Base-by-base conservation (phyloP, 2,797 vertebrate species). In the Parotocinclus haroldoi region DNA sequence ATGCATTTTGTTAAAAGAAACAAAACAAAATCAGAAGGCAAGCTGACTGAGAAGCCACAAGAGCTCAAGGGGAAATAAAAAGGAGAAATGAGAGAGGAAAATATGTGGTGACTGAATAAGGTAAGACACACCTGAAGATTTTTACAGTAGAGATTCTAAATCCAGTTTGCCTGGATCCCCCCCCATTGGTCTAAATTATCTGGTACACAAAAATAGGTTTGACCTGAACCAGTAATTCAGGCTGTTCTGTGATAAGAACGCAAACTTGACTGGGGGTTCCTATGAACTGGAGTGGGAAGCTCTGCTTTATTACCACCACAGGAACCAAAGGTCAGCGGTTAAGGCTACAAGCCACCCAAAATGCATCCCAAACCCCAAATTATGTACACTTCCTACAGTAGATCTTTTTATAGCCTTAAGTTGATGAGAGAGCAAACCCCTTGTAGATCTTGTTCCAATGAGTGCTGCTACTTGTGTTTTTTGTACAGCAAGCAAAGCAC, bases 401-500 rank as follows among this genome's bases (percentile, higher is more conserved):
- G 76, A 70, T 63, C n/a, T 39, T 49, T 69, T 72, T 58, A 27
- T 5, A 11, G 16, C 62, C 48, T 58, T 38, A 1, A 38, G 37
- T 40, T 56, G 69, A 48, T 18, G 57, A 39, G 53, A 36, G 49
- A 57, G 50, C 59, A 38, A 44, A 19, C 48, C 46, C 19, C 62
- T 37, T 27, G 42, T 55, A 54, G 45, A 66, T 49, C 60, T 60
- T 56, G 68, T 66, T 69, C 56, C 56, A 58, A 61, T 62, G 53
- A 71, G 50, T 9, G 66, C 61, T 50, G 46, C 67, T 72, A 60
- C 10, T 40, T 17, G 27, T 27, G 27, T 27, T 27, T 49, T 46
- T 68, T 69, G 55, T 59, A 73, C 59, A 61, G 60, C 63, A 78
- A 78, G 72, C 69, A 68, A 63, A 75, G 73, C 66, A 90, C 90